A percentile compares a stretch with the other conserved stretches of the same genome.
Evolutionary conservation across 2,113 vertebrate species (phyloP).

Genomic region (Pteruthius melanotis): DNA sequence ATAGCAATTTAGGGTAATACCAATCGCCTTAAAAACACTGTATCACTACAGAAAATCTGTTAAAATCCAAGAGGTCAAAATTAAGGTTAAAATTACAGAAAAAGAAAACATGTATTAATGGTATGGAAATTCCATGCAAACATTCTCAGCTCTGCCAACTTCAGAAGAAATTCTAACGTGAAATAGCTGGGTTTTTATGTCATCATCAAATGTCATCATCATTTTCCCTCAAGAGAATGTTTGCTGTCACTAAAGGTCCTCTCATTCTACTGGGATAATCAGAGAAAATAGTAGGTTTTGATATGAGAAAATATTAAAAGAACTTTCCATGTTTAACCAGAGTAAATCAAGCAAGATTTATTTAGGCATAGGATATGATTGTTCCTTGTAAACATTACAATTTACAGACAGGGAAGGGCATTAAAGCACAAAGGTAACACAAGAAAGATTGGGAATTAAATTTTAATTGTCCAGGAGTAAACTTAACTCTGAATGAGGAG

Average conservation of each 20-base stretch:
- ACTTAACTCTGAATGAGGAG: neutral
- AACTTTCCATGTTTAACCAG: neutral
- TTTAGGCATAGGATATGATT: neutral
- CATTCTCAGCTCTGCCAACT: neutral
- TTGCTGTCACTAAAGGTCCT: neutral
- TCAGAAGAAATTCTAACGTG: neutral
- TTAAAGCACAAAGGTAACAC: neutral
- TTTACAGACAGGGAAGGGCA: neutral
- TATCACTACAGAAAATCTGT: neutral
- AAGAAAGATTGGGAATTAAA: neutral
- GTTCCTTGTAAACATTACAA: neutral
- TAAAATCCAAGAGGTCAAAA: neutral
- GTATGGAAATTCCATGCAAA: neutral
- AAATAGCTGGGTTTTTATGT: neutral
- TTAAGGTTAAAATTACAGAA: neutral
- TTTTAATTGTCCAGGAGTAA: neutral
- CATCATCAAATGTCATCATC: neutral
- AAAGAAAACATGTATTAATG: neutral
- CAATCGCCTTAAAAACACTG: neutral
- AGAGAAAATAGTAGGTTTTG: neutral
- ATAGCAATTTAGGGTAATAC: neutral
- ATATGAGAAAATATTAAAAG: neutral
- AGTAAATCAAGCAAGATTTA: neutral
- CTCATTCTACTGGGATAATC: neutral
- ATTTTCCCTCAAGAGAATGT: neutral